Conservation (phyloP, 2,888 invertebrate genomes). For the Dyspetes luteomarginatus region DNA sequence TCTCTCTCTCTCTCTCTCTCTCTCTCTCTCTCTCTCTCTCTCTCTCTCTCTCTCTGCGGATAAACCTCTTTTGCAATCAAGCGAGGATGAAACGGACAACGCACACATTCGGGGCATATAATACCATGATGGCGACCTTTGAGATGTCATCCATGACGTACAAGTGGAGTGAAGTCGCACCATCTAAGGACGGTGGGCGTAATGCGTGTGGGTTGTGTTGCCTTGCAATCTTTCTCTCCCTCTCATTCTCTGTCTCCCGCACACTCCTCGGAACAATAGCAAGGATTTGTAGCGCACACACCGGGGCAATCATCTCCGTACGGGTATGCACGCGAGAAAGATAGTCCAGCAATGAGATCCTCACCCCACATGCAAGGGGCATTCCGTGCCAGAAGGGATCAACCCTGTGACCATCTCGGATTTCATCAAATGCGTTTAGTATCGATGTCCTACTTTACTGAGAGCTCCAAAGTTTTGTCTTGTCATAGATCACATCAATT, state of each 20-base stretch:
- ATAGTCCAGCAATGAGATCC: slow-evolving; percentile 30
- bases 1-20: slow-evolving; percentile 15
- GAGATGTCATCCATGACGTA: slow-evolving; percentile 70
- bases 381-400: background rate
- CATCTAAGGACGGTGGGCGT: slow-evolving; percentile 67
- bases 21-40: slow-evolving; percentile 23
- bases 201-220: slow-evolving; percentile 63
- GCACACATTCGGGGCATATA: slow-evolving; percentile 58
- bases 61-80: slow-evolving; percentile 66
- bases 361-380: slow-evolving; percentile 27
- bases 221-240: slow-evolving; percentile 27
- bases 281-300: slow-evolving; percentile 66
- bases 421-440: too few relatives aligned
- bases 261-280: slow-evolving; percentile 67
- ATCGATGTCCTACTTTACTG: too few relatives aligned
- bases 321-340: slow-evolving; percentile 40
- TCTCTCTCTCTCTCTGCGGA: slow-evolving; percentile 37
- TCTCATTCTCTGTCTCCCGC: slow-evolving; percentile 34
- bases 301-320: slow-evolving; percentile 12
- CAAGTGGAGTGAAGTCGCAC: slow-evolving; percentile 68
- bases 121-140: slow-evolving; percentile 64
- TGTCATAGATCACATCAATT: too few relatives aligned
- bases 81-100: slow-evolving; percentile 59
- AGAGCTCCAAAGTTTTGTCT: too few relatives aligned
- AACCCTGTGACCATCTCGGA: too few relatives aligned